Base-by-base conservation (phyloP, 2,797 vertebrate genomes). In the Babyrousa celebensis region DNA sequence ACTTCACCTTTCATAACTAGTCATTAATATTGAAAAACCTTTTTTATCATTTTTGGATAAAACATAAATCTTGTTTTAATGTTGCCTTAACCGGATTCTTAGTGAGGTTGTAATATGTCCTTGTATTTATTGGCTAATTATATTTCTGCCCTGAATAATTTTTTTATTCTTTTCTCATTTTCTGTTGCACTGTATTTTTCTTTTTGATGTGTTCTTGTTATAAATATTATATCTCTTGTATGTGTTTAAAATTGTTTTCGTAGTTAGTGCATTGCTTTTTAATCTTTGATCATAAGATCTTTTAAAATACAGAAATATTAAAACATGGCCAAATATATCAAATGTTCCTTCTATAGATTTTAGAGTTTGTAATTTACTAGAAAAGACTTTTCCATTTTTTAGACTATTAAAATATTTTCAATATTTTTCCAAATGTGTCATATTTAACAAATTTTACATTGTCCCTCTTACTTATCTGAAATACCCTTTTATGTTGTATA, bases 61-160 rank as follows among this genome's bases (percentile, higher is more conserved):
- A 94, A 87, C 16, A 62, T 84, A 74, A 92, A 84, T 70, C 4
- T 74, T 60, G 79, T 27, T 80, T 96, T 95, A 40, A 87, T 65
- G 10, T 77, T 82, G 1, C 54, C 12, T 85, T 78, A 79, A n/a
- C 4, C 18, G 21, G 10, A 62, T 62, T 82, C 11, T 56, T 78
- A 65, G 16, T 90, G 29, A 83, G 17, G 11, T 67, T 80, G 20
- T 63, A 89, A 71, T 89, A 96, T 21, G 87, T 88, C 18, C 14
- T 25, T 36, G 6, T 62, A 80, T 40, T 91, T 86, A 86, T 83
- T 89, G 11, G 4, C 9, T 92, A 71, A 65, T 88, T 92, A 36
- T 95, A 79, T 87, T 78, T 92, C 11, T 79, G 78, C 2, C 58
- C 10, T 71, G 20, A 67, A 40, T 52, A 88, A 6, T 6, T 63